Evolutionary conservation across 2,888 invertebrate genomes (phyloP).

Genomic region (Cryptosula pallasiana): DNA sequence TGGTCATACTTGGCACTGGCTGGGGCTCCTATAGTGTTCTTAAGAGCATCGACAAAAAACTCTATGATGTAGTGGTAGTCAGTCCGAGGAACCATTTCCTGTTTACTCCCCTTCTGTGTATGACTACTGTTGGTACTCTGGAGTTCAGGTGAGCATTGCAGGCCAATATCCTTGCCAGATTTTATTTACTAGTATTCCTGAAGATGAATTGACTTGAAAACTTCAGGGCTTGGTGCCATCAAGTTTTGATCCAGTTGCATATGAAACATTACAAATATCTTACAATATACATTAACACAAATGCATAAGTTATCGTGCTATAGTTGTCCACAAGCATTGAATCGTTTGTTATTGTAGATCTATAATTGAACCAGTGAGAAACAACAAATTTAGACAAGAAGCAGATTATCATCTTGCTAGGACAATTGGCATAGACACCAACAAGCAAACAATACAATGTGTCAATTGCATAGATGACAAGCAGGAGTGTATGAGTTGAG

Average conservation of each 20-base stretch:
- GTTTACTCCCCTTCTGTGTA: conserved; percentile 53
- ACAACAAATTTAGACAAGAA: conserved; percentile 47
- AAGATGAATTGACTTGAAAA: too few relatives aligned
- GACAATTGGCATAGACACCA: conserved; percentile 42
- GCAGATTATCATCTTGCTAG: conserved; percentile 50
- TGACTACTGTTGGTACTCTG: conserved; percentile 54
- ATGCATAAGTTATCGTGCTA: too few relatives aligned
- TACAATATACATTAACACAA: too few relatives aligned
- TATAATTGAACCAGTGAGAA: conserved; percentile 53
- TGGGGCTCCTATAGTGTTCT: conserved; percentile 54
- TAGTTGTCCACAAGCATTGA: too few relatives aligned
- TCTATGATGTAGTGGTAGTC: conserved; percentile 51
- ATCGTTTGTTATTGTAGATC: conserved; percentile 46
- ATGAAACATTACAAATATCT: too few relatives aligned
- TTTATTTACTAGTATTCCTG: too few relatives aligned
- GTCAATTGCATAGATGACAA: conserved; percentile 41
- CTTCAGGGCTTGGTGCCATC: too few relatives aligned
- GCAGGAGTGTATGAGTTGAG: conserved; percentile 37
- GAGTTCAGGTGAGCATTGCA: conserved; percentile 45
- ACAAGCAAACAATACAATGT: conserved; percentile 37
- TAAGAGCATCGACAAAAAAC: conserved; percentile 44
- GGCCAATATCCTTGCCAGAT: conserved; percentile 54
- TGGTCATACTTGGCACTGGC: conserved; percentile 53
- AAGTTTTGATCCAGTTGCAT: too few relatives aligned
- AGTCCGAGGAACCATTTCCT: conserved; percentile 54